Evolutionary conservation across 2,797 vertebrate species (phyloP).

Genomic region (Novumbra hubbsi): DNA sequence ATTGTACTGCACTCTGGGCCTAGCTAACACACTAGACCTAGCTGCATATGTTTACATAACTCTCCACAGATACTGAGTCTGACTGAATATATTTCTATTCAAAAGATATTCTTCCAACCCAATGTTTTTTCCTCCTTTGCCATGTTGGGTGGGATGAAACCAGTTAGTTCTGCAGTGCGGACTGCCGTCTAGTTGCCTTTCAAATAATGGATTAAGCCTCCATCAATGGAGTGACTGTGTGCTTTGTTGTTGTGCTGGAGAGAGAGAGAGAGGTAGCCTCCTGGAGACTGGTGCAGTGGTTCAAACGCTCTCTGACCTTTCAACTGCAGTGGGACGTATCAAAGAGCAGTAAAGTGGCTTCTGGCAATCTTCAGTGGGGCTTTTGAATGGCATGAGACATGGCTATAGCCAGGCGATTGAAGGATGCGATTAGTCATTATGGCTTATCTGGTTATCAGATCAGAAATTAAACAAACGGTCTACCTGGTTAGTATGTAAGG

Average conservation of each 20-base stretch:
- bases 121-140: too few species aligned
- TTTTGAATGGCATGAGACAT: not conserved
- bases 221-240: conserved; percentile 49
- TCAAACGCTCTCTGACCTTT: conserved; percentile 74
- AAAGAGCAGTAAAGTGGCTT: conserved; percentile 35
- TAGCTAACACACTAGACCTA: too few species aligned
- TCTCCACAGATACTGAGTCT: too few species aligned
- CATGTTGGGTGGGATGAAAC: too few species aligned
- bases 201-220: not conserved
- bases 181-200: not conserved
- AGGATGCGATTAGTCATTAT: too few species aligned
- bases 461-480: not conserved
- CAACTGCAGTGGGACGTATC: conserved; percentile 33
- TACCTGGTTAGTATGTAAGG: too few species aligned
- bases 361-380: conserved; percentile 15
- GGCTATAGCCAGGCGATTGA: not conserved
- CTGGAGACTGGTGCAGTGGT: conserved; percentile 56
- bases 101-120: too few species aligned
- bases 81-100: too few species aligned
- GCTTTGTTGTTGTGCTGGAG: conserved; percentile 65
- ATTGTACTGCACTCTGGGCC: too few species aligned
- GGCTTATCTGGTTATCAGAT: too few species aligned
- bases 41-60: too few species aligned
- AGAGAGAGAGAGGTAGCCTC: conserved; percentile 50
- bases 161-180: not conserved